Base-by-base conservation (phyloP, 2,797 vertebrate species). In the Schizopygopsis malacanthus region DNA sequence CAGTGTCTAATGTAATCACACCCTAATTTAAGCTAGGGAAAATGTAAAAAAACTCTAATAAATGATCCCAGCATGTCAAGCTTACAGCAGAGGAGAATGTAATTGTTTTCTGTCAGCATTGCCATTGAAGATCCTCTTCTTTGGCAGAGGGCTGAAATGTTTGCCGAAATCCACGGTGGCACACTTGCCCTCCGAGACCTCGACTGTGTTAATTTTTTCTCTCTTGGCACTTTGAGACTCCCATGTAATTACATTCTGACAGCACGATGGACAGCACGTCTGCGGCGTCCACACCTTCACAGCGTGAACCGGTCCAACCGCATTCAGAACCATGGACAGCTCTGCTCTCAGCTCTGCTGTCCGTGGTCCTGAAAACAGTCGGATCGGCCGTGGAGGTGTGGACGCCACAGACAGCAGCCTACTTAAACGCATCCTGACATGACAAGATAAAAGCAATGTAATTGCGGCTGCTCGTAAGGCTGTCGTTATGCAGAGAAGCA, bases 311-410 rank as follows among this genome's bases (percentile, higher is more conserved):
- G 20, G 63, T 67, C 54, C n/a, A 37, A 37, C 33, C 16, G 47
- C 69, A n/a, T 89, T 87, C 88, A 90, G 90, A 65, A 89, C 87
- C 86, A 39, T 56, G 89, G 91, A 91, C 89, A 89, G 88, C 71
- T 81, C 86, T 39, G 13, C 33, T 33, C 25, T 65, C 25, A 33
- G 61, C 61, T 65, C 61, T 33, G 61, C 61, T 65, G 25, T 65
- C 61, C 25, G 2, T 65, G 28, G 61, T 65, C 6, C 61, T 65
- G 61, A 65, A 65, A 16, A 33, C 28, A 8, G 25, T 65, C 7
- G 61, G 28, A 33, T 65, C 61, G 28, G 61, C 61, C 6, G 1
- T 33, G 61, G 28, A 33, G 6, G 25, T 65, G 61, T 65, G 61
- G 6, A 28, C 6, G 11, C 28, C 28, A 43, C 43, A 20, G 37